phyloP scores from a whole-genome alignment of 2,888 invertebrate genomes.

The Tinea trinotella region DNA sequence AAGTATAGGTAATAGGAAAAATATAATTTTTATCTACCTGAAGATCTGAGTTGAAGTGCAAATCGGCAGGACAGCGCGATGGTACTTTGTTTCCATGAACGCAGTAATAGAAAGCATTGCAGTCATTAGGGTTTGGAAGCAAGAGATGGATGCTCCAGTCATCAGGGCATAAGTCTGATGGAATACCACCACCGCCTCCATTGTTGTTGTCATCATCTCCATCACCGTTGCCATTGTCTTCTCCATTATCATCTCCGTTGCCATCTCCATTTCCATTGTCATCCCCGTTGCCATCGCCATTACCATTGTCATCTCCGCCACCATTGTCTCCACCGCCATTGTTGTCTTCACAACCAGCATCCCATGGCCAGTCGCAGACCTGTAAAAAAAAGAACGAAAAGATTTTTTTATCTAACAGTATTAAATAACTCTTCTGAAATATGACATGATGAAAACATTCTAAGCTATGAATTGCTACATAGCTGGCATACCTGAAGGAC shows the following conservation, averaged over 20 bases:
- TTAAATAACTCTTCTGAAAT: too few species aligned
- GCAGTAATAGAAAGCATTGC: constrained; percentile 35
- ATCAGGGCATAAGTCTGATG: constrained; percentile 28
- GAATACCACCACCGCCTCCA: constrained; percentile 10
- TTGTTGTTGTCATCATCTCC: not conserved
- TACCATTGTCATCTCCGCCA: not conserved
- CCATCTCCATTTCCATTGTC: not conserved
- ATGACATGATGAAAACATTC: too few species aligned
- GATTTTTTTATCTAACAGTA: not conserved
- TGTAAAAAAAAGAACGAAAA: too few species aligned
- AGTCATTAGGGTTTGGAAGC: constrained; percentile 33
- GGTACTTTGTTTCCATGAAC: constrained; percentile 30
- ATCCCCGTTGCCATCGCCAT: not conserved
- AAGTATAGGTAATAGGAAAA: too few species aligned
- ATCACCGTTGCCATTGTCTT: not conserved
- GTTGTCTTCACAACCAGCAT: not conserved
- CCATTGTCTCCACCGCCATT: not conserved
- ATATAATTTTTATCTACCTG: too few species aligned
- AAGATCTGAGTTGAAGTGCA: constrained; percentile 28
- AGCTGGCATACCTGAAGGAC: too few species aligned
- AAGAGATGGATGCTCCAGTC: constrained; percentile 29
- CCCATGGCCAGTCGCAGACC: constrained; percentile 18
- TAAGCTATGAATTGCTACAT: too few species aligned
- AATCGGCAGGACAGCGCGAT: constrained; percentile 26
- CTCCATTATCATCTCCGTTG: not conserved